Evolutionary conservation across 2,797 vertebrate genomes (phyloP).

Genomic region (Hylomyscus alleni): DNA sequence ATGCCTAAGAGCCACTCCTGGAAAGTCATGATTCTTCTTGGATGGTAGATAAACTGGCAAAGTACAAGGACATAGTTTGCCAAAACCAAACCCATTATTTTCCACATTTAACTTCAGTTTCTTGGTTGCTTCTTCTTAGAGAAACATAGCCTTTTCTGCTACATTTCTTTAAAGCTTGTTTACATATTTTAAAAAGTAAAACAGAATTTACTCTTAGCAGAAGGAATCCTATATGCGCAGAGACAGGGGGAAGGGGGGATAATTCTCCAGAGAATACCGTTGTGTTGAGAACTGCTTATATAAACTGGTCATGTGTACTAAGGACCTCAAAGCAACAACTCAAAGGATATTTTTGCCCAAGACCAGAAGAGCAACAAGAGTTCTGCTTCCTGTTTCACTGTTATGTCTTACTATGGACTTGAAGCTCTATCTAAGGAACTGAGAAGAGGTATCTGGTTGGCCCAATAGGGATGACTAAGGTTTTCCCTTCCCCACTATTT

Average conservation of each 20-base stretch:
- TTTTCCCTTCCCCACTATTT: neutral
- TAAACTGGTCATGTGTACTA: neutral
- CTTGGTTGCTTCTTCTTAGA: slow-evolving; percentile 62
- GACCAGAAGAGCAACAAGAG: neutral
- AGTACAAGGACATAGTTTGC: slow-evolving; percentile 38
- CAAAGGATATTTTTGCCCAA: neutral
- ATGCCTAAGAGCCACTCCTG: slow-evolving; percentile 43
- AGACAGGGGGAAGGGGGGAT: no score
- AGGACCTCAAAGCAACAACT: neutral
- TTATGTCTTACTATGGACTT: neutral
- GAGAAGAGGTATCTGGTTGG: neutral
- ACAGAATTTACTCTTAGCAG: slow-evolving; percentile 36
- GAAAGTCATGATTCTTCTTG: slow-evolving; percentile 51
- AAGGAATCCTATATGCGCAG: neutral
- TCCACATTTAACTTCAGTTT: slow-evolving; percentile 75
- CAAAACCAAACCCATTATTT: slow-evolving; percentile 29
- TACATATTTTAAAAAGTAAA: slow-evolving; percentile 32
- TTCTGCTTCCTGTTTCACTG: neutral
- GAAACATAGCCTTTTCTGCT: slow-evolving; percentile 64
- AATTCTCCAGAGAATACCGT: neutral
- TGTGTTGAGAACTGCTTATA: neutral
- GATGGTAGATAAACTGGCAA: slow-evolving; percentile 57
- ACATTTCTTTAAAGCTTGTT: slow-evolving; percentile 44
- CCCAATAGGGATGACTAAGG: neutral
- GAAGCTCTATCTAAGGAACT: neutral